A percentile compares a stretch with the other conserved stretches of the same genome.
Evolutionary conservation across 2,113 vertebrate genomes (phyloP).

Genomic region (Erythrolamprus reginae): DNA sequence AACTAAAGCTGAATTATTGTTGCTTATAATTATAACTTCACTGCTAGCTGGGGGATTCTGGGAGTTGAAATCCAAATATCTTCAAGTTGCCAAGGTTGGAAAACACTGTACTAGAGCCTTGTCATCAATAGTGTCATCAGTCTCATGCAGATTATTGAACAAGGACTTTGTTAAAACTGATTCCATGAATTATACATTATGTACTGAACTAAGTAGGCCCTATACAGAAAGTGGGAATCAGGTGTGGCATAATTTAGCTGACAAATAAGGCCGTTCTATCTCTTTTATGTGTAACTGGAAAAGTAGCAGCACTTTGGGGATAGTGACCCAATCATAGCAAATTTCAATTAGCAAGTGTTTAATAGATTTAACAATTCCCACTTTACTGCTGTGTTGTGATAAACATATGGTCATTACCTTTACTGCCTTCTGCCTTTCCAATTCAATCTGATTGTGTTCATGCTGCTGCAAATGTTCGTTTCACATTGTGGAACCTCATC

Average conservation of each 20-base stretch:
- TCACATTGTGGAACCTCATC: neutral
- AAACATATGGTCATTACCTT: neutral
- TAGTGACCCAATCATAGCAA: neutral
- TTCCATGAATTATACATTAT: neutral
- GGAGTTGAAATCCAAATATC: no score
- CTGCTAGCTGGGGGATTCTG: no score
- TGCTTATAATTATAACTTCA: neutral
- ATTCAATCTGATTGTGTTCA: neutral
- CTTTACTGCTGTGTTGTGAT: neutral
- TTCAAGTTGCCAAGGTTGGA: no score
- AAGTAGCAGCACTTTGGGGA: neutral
- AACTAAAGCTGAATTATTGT: neutral
- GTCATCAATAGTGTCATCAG: neutral
- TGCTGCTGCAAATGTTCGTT: neutral
- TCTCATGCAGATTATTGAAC: neutral
- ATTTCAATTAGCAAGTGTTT: neutral
- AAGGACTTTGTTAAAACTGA: neutral
- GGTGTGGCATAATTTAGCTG: neutral
- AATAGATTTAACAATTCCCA: neutral
- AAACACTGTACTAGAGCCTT: no score
- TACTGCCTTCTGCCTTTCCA: neutral
- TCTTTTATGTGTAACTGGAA: neutral
- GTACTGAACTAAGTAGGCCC: neutral
- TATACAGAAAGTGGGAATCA: accelerated
- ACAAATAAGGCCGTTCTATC: neutral